A percentile compares a stretch with the other conserved stretches of the same genome.
Evolutionary conservation across 2,888 invertebrate genomes (phyloP).

Genomic region (Patella caerulea): DNA sequence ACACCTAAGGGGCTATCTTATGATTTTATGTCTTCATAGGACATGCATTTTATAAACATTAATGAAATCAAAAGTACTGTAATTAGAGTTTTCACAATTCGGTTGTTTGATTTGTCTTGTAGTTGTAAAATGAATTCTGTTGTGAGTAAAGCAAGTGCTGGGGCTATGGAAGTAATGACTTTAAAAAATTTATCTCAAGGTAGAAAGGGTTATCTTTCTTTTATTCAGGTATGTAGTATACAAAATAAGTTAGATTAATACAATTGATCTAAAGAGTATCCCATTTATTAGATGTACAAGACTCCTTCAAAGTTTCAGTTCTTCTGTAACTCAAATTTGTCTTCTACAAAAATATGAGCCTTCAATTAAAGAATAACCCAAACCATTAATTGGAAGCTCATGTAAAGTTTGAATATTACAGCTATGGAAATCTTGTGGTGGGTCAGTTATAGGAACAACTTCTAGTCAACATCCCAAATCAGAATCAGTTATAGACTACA

Average conservation of each 20-base stretch:
- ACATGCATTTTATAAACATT: too few species aligned
- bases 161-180: slow-evolving; percentile 68
- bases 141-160: slow-evolving; percentile 72
- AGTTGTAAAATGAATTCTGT: slow-evolving; percentile 69
- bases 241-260: too few species aligned
- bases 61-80: neutral
- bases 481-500: slow-evolving; percentile 26
- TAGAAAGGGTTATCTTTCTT: slow-evolving; percentile 19
- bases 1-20: too few species aligned
- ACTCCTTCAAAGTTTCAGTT: too few species aligned
- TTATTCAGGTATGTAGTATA: slow-evolving; percentile 32
- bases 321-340: too few species aligned
- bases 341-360: neutral
- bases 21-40: too few species aligned
- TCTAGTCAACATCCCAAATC: slow-evolving; percentile 20
- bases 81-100: neutral
- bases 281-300: too few species aligned
- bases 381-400: neutral
- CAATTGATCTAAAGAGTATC: too few species aligned
- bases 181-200: slow-evolving; percentile 37
- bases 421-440: slow-evolving; percentile 51
- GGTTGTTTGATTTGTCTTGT: slow-evolving; percentile 23
- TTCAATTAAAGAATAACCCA: neutral
- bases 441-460: slow-evolving; percentile 59
- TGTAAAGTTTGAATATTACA: slow-evolving; percentile 17